Percentiles rank a stretch among this genome's conserved stretches.
Evolutionary conservation across 1,140 invertebrate genomes (phyloP).

Genomic region (Aradophagus sp.): DNA sequence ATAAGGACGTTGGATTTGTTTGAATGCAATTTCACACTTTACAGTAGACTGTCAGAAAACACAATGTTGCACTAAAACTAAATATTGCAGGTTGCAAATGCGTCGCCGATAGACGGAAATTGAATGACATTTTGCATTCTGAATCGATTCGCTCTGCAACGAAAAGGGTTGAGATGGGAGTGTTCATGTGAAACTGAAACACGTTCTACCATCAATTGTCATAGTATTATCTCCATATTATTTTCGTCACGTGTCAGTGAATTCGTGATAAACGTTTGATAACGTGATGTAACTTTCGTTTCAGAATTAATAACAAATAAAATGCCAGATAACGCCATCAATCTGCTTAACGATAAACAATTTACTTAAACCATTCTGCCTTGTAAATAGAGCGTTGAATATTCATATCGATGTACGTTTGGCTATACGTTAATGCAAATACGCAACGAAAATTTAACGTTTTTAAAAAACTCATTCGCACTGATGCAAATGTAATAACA

Average conservation of each 20-base stretch:
- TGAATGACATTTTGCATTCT: slow-evolving; percentile 48
- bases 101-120: slow-evolving; percentile 33
- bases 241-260: slow-evolving; percentile 38
- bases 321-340: slow-evolving; percentile 2
- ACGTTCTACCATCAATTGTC: slow-evolving; percentile 36
- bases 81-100: slow-evolving; percentile 28
- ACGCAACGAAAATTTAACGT: too few relatives aligned
- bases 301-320: slow-evolving; percentile 17
- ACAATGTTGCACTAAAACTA: slow-evolving; percentile 15
- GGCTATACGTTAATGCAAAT: too few relatives aligned
- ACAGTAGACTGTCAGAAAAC: slow-evolving; percentile 21
- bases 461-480: too few relatives aligned
- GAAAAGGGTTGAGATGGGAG: slow-evolving; percentile 29
- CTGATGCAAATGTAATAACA: too few relatives aligned
- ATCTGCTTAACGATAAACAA: slow-evolving; percentile 1
- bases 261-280: slow-evolving; percentile 27
- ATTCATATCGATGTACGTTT: too few relatives aligned
- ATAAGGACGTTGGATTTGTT: slow-evolving; percentile 18
- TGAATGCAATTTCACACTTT: slow-evolving; percentile 30
- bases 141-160: slow-evolving; percentile 30
- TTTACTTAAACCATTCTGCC: too few relatives aligned
- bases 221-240: slow-evolving; percentile 38
- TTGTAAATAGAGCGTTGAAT: too few relatives aligned
- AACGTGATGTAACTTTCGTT: too few relatives aligned
- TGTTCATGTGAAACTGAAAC: slow-evolving; percentile 35